These are phyloP conservation scores for Prunella himalayana DNA, from an alignment of 2,113 vertebrate species.

Conservation along the genomic window DNA sequence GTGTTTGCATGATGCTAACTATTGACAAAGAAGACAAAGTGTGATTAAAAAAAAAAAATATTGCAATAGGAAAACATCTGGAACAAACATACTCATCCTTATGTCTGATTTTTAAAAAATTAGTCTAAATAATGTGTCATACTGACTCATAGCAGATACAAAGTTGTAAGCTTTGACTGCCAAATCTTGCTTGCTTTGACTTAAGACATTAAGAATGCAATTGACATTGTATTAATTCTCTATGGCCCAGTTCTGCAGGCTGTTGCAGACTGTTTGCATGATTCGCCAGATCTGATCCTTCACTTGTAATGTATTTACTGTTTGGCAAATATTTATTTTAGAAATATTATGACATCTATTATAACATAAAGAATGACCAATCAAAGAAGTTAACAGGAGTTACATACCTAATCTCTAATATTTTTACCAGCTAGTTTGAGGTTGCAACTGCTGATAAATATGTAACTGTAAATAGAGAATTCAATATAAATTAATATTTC, in stretches of 20 bases:
- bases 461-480: background rate
- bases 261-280: background rate
- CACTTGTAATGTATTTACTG: background rate
- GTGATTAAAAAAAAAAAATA: background rate
- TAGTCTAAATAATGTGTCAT: background rate
- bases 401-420: background rate
- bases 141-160: background rate
- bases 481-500: background rate
- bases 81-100: background rate
- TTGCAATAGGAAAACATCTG: background rate
- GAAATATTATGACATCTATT: background rate
- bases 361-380: background rate
- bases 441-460: background rate
- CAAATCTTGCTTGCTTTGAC: background rate
- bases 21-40: slow-evolving; percentile 8
- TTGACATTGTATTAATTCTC: background rate
- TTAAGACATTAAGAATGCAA: background rate
- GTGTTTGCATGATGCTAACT: slow-evolving; percentile 67
- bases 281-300: background rate
- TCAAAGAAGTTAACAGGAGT: background rate
- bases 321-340: background rate
- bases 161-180: background rate
- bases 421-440: background rate
- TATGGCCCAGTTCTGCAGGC: background rate
- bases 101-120: background rate